Percentiles rank a stretch among this genome's conserved stretches.
These are phyloP conservation scores for Himalopsyche phryganea DNA, from an alignment of 1,140 invertebrate species.

Conservation along the genomic window DNA sequence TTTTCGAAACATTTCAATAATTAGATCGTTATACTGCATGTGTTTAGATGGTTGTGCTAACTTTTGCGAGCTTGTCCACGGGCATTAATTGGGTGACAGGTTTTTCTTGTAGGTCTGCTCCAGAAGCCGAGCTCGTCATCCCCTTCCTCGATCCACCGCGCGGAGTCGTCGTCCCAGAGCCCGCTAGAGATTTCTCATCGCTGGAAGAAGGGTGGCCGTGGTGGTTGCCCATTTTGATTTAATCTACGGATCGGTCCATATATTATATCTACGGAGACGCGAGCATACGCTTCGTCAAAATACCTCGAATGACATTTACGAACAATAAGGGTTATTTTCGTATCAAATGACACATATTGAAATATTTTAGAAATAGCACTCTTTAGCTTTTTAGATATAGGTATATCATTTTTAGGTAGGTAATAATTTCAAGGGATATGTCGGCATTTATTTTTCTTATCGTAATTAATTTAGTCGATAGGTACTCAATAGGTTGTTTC, in stretches of 20 bases:
- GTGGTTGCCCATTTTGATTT: slow-evolving; percentile 43
- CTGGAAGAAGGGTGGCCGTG: slow-evolving; percentile 41
- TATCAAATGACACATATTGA: slow-evolving; percentile 27
- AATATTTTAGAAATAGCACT: slow-evolving; percentile 3
- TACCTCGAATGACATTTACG: slow-evolving; percentile 23
- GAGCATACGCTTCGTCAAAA: slow-evolving; percentile 19
- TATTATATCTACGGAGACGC: slow-evolving; percentile 4
- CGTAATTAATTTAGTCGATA: too few relatives aligned
- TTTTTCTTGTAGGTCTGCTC: slow-evolving; percentile 57
- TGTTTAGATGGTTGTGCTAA: slow-evolving; percentile 36
- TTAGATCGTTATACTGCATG: too few relatives aligned
- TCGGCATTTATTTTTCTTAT: neutral
- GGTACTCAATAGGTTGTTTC: too few relatives aligned
- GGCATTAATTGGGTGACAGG: slow-evolving; percentile 61
- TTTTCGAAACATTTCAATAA: too few relatives aligned
- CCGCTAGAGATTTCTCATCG: slow-evolving; percentile 36
- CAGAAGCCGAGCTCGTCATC: slow-evolving; percentile 56
- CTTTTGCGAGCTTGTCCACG: slow-evolving; percentile 67
- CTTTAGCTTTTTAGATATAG: neutral
- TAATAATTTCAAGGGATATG: neutral
- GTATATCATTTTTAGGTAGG: neutral
- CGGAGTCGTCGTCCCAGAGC: slow-evolving; percentile 45
- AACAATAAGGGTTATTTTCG: slow-evolving; percentile 25
- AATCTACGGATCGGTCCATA: slow-evolving; percentile 8
- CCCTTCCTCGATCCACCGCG: slow-evolving; percentile 46